A percentile compares a stretch with the other conserved stretches of the same genome.
These are phyloP conservation scores for Nephila pilipes DNA, from an alignment of 1,140 invertebrate species.

Conservation along the genomic window DNA sequence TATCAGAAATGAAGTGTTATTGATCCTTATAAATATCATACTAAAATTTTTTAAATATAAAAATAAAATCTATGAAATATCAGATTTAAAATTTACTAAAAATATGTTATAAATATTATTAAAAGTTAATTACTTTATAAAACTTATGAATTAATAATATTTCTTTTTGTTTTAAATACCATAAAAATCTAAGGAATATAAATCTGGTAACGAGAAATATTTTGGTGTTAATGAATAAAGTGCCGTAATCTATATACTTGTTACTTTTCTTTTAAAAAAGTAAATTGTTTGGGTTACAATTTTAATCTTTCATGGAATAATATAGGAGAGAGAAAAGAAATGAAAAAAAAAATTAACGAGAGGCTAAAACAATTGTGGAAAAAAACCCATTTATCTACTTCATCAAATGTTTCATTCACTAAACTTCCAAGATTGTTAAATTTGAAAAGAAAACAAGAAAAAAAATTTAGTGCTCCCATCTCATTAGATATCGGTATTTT, in stretches of 20 bases:
- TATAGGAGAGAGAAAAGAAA: not conserved
- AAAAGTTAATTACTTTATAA: too few relatives aligned
- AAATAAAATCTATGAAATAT: too few relatives aligned
- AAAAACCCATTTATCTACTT: not conserved
- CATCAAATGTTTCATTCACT: not conserved
- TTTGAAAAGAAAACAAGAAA: not conserved
- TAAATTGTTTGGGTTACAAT: not conserved
- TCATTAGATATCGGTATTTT: constrained; percentile 58
- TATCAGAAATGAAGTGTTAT: too few relatives aligned
- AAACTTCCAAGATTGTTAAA: not conserved
- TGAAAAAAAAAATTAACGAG: not conserved
- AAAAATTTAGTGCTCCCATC: not conserved
- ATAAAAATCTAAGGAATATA: too few relatives aligned
- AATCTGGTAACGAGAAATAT: too few relatives aligned
- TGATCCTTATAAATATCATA: too few relatives aligned
- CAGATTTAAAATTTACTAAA: too few relatives aligned
- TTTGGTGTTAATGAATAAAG: too few relatives aligned
- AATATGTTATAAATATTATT: too few relatives aligned
- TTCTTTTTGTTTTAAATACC: too few relatives aligned
- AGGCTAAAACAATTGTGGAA: not conserved
- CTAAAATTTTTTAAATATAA: too few relatives aligned
- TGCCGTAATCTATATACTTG: not conserved
- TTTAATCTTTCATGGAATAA: not conserved
- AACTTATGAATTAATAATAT: too few relatives aligned
- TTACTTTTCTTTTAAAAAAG: not conserved